Base-by-base conservation (phyloP, 2,797 vertebrate genomes). In the Premnoplex brunnescens region DNA sequence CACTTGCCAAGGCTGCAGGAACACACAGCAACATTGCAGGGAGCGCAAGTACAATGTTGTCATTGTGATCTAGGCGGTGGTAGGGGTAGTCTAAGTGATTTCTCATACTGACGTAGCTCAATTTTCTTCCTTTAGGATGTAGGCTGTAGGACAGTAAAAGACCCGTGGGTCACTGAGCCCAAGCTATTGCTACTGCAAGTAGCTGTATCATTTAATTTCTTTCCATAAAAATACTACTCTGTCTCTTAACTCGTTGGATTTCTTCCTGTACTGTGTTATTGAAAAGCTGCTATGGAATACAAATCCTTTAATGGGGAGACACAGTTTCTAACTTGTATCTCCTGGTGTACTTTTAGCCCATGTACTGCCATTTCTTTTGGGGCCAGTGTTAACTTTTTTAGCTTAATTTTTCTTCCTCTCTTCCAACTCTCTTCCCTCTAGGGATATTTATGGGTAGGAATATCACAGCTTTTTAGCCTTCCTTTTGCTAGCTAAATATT, bases 401-500 rank as follows among this genome's bases (percentile, higher is more conserved):
- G 43, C 37, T 83, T 90, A 88, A 52, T 23, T 80, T 89, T 75
- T 78, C 15, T 87, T 78, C 41, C 18, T 89, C 27, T 85, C 22
- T 89, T 23, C 18, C n/a, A 69, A 41, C 22, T 27, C 12, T 63
- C 20, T 78, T 92, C 20, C 14, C 39, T 78, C 13, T 51, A 32
- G n/a, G 24, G 28, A 73, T 76, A 69, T 69, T 41, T 59, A 75
- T 66, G 59, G 71, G 14, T 69, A 69, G 43, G 30, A 91, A 58
- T 87, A 91, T 68, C 78, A 89, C 55, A 76, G 74, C 28, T 85
- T 76, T 95, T 89, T 77, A 76, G 36, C n/a, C 34, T 84, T 91
- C 43, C n/a, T 78, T 92, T 91, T 75, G 23, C 68, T 85, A 79
- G 36, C 59, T 95, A 85, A 94, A 84, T 92, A 76, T 89, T 94